Evolutionary conservation across 1,140 invertebrate species (phyloP), one percentile per base, ranked within the genome.

Genomic region (Drosophila prosaltans): DNA sequence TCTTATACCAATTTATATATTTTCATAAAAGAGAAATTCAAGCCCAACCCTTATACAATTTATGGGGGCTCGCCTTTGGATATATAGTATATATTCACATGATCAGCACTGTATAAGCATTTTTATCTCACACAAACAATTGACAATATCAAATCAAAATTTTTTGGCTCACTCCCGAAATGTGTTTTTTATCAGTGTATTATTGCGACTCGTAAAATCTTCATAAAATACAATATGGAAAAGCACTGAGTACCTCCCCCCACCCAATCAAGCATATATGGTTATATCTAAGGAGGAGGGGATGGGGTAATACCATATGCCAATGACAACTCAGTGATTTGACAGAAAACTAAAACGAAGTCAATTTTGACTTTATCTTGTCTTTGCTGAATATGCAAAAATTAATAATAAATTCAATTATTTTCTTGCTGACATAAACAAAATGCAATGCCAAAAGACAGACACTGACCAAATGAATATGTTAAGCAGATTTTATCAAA

Each of bases 121-220:
- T 59, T 59, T 59, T 30, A 39, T 39, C 21, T 6, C 45, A 26
- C 24, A 39, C 51, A 21, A 55, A n/a, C 30, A 40, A 55, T 51
- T 70, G 71, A 81, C 73, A 85, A 85, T 78, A 26, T 24, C 43
- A 72, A 60, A 65, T 78, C 60, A 59, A 67, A 67, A 16, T 16
- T 16, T 68, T 36, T 30, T 43, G 10, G 68, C 60, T 80, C 83
- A 88, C 83, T 83, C 83, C 83, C 83, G 83, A 85, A 85, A 81
- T 75, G 72, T 48, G 3, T 76, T 74, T 74, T 80, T 54, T 76
- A 71, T 75, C 61, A 68, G 68, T 78, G 69, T 28, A 80, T 72
- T 81, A 82, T 88, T 51, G 69, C 40, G 57, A 51, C 74, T 63
- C 32, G 67, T 86, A 82, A 86, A 88, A 88, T 77, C 58, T 80